phyloP scores from a whole-genome alignment of 2,113 vertebrate species.

The Hydrolagus affinis region DNA sequence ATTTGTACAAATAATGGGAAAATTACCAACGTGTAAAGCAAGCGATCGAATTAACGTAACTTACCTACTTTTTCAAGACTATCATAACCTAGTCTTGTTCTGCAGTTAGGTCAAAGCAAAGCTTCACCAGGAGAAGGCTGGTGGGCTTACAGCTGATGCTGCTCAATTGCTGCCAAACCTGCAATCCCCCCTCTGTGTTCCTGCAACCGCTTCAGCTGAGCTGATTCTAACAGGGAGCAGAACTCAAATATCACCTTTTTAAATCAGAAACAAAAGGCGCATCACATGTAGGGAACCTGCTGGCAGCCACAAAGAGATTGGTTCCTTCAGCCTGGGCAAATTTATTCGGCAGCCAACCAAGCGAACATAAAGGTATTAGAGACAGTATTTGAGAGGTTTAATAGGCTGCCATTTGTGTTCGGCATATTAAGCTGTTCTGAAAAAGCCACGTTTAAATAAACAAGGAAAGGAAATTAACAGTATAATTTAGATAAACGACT shows the following conservation, averaged over 20 bases:
- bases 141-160: background rate
- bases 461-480: background rate
- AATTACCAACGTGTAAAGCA: too few species aligned
- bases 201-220: conserved; percentile 42
- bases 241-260: conserved; percentile 56
- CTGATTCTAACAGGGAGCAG: conserved; percentile 33
- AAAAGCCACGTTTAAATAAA: background rate
- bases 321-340: conserved; percentile 47
- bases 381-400: conserved; percentile 35
- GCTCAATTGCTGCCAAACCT: conserved; percentile 29
- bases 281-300: conserved; percentile 42
- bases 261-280: conserved; percentile 56
- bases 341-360: conserved; percentile 45
- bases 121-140: background rate
- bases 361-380: conserved; percentile 30
- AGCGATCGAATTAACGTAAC: background rate
- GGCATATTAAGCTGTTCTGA: conserved; percentile 2
- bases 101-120: background rate
- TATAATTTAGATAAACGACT: background rate
- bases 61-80: conserved; percentile 7
- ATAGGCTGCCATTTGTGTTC: conserved; percentile 43
- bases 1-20: background rate
- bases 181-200: conserved; percentile 37
- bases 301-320: conserved; percentile 45
- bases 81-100: background rate